Evolutionary conservation across 2,113 vertebrate species (phyloP), one percentile per base, ranked within the genome.

Genomic region (Neodontobutis hainanensis): DNA sequence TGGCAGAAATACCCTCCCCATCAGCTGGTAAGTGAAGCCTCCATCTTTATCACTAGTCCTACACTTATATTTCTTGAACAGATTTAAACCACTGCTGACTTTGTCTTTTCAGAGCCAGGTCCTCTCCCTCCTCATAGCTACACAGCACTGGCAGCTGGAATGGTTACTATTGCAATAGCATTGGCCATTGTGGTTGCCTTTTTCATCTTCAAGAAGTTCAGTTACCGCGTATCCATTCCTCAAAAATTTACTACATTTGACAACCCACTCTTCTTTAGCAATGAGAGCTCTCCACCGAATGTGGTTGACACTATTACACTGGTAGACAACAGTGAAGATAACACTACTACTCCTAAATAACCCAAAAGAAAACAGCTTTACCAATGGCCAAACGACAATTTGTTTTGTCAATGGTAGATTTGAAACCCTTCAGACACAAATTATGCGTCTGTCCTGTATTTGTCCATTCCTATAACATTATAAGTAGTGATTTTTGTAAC

Each of bases 241-340:
- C 4, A 52, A 10, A 64, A 8, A n/a, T 34, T 53, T 46, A 36
- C 57, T 0, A 52, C 67, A 15, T 79, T 85, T 0, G 60, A 77
- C 42, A 89, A 89, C 61, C 83, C 77, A 0, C 53, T 79, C 5
- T 84, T 79, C 61, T 76, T 61, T 35, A 78, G 4, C 5, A 68
- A 46, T 1, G 70, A 5, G 6, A 43, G 0, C 48, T 5, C 11
- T 2, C 11, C 44, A 15, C 5, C 5, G 44, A 1, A 55, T 57
- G 2, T 47, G 35, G 63, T 43, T 1, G 75, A 82, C 3, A 48
- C 57, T 10, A 56, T 0, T 32, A 53, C 70, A 56, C 32, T 86
- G 0, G 64, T 77, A 16, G 56, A 15, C 10, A 59, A 73, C 15
- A 65, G 48, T 66, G 69, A 50, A 2, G 75, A 83, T 16, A 49